Base-by-base conservation (phyloP, 2,888 invertebrate species). In the Elysia crispata region DNA sequence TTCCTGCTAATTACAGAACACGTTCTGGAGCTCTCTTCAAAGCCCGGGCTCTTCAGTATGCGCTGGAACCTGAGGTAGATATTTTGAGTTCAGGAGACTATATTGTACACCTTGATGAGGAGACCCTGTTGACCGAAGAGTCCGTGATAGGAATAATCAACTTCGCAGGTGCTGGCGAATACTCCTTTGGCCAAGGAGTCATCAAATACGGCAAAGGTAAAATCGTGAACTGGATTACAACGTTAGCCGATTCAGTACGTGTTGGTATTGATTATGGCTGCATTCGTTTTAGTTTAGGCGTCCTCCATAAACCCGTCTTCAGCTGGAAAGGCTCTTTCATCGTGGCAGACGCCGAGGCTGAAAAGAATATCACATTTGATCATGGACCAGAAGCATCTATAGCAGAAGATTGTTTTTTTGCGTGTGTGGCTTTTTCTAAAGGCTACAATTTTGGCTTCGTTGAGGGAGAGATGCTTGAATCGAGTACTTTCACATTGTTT, bases 321-420 rank as follows among this genome's bases (percentile, higher is more conserved):
- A 88, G 87, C 76, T 89, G 89, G 89, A 90, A 90, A 77, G 90
- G 89, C 8, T 89, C 88, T 23, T 90, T 88, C 82, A 87, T 89
- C 76, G 89, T 90, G 0, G 85, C 88, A 6, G 88, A 86, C 76
- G 88, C 86, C 1, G 87, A 84, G 13, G 86, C 87, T 13, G 90
- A 90, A 76, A 83, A 84, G 80, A 73, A 62, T 15, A 73, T 73
- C 23, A 82, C 87, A 1, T 88, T 86, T 80, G 88, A 88, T 80
- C 87, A 87, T 82, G 89, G 89, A 49, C 80, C 85, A 0, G 87
- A 89, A 76, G 87, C 86, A 8, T 88, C 87, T 31, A 86, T 88
- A n/a, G 88, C 89, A 0, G 88, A 88, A 79, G 89, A 89, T 73
- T 89, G 88, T 75, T 89, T 85, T 83, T 89, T 89, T 83, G 89